Base-by-base conservation (phyloP, 2,888 invertebrate genomes). In the Drosophila imparisetae region DNA sequence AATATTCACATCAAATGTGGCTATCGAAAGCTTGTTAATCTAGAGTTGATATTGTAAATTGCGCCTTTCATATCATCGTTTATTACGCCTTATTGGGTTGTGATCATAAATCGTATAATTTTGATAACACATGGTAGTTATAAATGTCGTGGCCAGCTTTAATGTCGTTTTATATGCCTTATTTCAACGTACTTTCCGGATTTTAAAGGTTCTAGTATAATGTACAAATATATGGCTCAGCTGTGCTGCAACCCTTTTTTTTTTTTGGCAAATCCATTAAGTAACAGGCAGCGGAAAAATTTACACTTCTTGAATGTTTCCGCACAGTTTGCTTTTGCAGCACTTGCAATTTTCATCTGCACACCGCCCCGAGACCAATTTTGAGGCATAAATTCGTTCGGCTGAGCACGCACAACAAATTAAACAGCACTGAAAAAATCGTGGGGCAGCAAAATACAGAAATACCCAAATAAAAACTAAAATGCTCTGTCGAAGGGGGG, bases 321-420 rank as follows among this genome's bases (percentile, higher is more conserved):
- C 90, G 80, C 86, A 80, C 88, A 80, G 86, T 85, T 85, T 75
- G 61, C 72, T 82, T 90, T 80, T 88, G 90, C 88, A 80, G 83
- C 72, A 80, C 90, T 89, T 88, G 88, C 90, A 85, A 74, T 80
- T 85, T 85, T 84, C 72, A 75, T 60, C 76, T 62, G 58, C 68
- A 53, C 48, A 8, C 8, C 62, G 48, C 30, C 45, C 24, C 34
- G 11, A 27, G 38, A 75, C 72, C 83, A 83, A 81, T 83, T 81
- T 81, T 65, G 66, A 55, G 65, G 75, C 83, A 88, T 85, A 85
- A 80, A 89, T 85, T 82, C 66, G 53, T 74, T 85, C 40, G 83
- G 69, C 62, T 81, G 73, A 50, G 73, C 70, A 75, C 76, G 85
- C 75, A 79, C 74, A 72, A 67, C 65, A 87, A 81, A 89, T 84